Evolutionary conservation across 2,888 invertebrate species (phyloP).

Genomic region (Chydorus sphaericus): DNA sequence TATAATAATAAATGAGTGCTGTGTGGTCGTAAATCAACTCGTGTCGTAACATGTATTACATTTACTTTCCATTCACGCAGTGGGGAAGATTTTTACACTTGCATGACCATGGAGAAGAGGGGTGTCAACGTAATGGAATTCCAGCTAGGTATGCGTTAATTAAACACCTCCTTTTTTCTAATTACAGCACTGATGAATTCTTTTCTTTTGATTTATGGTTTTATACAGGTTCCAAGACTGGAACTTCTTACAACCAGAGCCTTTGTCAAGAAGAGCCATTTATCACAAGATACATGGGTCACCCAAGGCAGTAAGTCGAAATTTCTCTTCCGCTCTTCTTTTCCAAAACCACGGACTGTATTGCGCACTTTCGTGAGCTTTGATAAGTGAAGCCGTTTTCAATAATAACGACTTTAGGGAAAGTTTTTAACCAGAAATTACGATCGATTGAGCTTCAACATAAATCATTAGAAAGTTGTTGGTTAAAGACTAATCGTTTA

Average conservation of each 20-base stretch:
- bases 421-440: too few relatives aligned
- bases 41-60: background rate
- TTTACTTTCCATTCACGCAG: constrained; percentile 23
- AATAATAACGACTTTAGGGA: too few relatives aligned
- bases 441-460: too few relatives aligned
- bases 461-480: too few relatives aligned
- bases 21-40: background rate
- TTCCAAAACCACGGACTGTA: background rate
- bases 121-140: constrained; percentile 46
- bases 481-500: too few relatives aligned
- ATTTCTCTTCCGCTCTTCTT: background rate
- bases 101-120: constrained; percentile 41
- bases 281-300: constrained; percentile 40
- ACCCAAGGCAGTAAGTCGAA: constrained; percentile 44
- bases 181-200: background rate
- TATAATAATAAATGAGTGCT: constrained; percentile 12
- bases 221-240: constrained; percentile 27
- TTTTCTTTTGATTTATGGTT: background rate
- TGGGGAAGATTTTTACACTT: constrained; percentile 44
- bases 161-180: background rate
- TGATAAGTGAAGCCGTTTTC: too few relatives aligned
- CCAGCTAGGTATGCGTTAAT: constrained; percentile 31
- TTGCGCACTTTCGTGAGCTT: too few relatives aligned
- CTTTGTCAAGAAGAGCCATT: constrained; percentile 36
- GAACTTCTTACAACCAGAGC: constrained; percentile 28